A percentile compares a stretch with the other conserved stretches of the same genome.
These are phyloP conservation scores for Suricata suricatta DNA, from an alignment of 2,113 vertebrate species.

Conservation along the genomic window DNA sequence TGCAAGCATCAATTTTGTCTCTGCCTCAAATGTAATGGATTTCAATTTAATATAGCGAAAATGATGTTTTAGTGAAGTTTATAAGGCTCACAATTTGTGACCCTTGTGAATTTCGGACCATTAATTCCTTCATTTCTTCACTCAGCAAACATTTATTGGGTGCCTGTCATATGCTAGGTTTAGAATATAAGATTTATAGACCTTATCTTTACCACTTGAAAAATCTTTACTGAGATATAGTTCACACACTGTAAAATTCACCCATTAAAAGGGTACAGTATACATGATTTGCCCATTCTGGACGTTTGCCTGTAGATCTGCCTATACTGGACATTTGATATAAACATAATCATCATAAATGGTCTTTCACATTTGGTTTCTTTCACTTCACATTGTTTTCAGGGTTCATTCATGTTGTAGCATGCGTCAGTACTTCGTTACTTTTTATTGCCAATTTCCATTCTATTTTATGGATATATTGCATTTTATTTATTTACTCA, in stretches of 20 bases:
- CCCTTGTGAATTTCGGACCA: neutral
- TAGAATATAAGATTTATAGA: neutral
- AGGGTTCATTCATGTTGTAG: neutral
- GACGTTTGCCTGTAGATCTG: neutral
- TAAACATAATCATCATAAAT: neutral
- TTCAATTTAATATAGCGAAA: neutral
- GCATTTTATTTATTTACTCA: neutral
- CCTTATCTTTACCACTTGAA: neutral
- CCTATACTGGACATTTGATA: neutral
- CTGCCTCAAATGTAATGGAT: neutral
- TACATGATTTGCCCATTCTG: neutral
- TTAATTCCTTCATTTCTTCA: neutral
- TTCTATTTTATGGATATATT: neutral
- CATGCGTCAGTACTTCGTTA: neutral
- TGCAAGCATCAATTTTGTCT: neutral
- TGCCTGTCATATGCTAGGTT: neutral
- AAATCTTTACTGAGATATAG: neutral
- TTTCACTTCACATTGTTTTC: slow-evolving; percentile 16
- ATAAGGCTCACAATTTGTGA: neutral
- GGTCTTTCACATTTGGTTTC: neutral
- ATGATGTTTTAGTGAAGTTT: neutral
- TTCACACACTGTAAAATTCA: neutral
- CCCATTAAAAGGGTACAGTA: neutral
- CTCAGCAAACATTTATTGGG: neutral
- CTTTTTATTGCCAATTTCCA: neutral